phyloP scores from a whole-genome alignment of 2,888 invertebrate genomes.

The Andricus quercusramuli region DNA sequence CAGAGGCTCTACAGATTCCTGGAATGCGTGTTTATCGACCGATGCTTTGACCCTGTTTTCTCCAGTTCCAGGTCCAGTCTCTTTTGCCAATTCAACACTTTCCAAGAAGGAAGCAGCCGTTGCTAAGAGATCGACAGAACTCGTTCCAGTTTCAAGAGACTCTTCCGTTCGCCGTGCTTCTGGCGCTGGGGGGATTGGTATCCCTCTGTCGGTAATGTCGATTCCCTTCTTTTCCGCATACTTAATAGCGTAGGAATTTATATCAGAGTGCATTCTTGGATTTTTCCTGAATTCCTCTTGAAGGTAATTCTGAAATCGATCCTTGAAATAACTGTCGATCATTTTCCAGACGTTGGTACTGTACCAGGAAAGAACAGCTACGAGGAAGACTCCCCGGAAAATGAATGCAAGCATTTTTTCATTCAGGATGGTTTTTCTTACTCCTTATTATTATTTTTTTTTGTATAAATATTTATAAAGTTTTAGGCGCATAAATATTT shows the following conservation, averaged over 20 bases:
- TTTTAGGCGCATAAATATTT: not conserved
- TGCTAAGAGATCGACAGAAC: conserved; percentile 49
- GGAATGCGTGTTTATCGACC: conserved; percentile 59
- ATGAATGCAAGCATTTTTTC: conserved; percentile 83
- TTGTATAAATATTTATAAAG: conserved; percentile 13
- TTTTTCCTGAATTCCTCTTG: conserved; percentile 78
- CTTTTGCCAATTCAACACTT: conserved; percentile 33
- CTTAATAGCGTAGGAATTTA: conserved; percentile 49
- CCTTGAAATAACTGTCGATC: conserved; percentile 87
- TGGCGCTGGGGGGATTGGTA: conserved; percentile 24
- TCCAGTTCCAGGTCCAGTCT: conserved; percentile 40
- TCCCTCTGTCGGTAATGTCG: conserved; percentile 43
- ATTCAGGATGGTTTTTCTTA: not conserved
- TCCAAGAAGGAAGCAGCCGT: conserved; percentile 35
- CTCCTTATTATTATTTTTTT: conserved; percentile 3
- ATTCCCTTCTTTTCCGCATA: conserved; percentile 51
- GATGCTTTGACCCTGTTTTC: conserved; percentile 45
- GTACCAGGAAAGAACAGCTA: conserved; percentile 87
- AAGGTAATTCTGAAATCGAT: conserved; percentile 84
- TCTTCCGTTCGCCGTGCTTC: conserved; percentile 31
- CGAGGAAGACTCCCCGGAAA: conserved; percentile 83
- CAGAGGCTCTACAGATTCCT: conserved; percentile 32
- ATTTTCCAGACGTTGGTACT: conserved; percentile 85
- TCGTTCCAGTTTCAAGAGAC: conserved; percentile 11
- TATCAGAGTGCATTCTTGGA: conserved; percentile 70